These are phyloP conservation scores for Polyodon spathula DNA, from an alignment of 2,113 vertebrate species.

Conservation along the genomic window DNA sequence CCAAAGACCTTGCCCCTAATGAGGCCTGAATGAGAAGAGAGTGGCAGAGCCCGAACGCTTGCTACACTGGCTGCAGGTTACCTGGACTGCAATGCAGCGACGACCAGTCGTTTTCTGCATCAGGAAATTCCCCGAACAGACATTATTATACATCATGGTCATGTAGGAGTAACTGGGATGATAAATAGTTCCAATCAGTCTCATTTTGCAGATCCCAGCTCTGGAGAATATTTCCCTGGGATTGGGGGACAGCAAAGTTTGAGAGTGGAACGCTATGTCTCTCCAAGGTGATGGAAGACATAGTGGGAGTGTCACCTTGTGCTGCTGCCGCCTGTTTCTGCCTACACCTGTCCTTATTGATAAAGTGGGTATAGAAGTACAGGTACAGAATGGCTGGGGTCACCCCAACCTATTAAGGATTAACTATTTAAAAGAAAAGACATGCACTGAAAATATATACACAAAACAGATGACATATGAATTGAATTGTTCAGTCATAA, in stretches of 20 bases:
- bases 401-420: conserved; percentile 26
- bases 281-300: conserved; percentile 47
- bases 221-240: conserved; percentile 50
- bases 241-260: not conserved
- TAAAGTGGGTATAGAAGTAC: conserved; percentile 27
- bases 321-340: conserved; percentile 20
- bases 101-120: conserved; percentile 23
- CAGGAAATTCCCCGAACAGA: conserved; percentile 31
- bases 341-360: conserved; percentile 32
- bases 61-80: conserved; percentile 31
- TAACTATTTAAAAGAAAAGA: conserved; percentile 27
- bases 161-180: conserved; percentile 44
- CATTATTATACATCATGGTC: conserved; percentile 21
- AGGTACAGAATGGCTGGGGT: conserved; percentile 11
- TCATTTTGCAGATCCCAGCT: conserved; percentile 50
- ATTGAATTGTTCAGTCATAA: conserved; percentile 44
- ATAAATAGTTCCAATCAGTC: conserved; percentile 56
- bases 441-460: conserved; percentile 31
- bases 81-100: conserved; percentile 16
- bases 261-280: conserved; percentile 19
- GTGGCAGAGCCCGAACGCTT: conserved; percentile 40
- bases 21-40: conserved; percentile 34
- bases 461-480: conserved; percentile 53
- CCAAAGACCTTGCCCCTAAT: conserved; percentile 32
- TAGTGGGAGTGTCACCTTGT: conserved; percentile 53